Base-by-base conservation (phyloP, 2,113 vertebrate genomes). In the Microcebus lehilahytsara region DNA sequence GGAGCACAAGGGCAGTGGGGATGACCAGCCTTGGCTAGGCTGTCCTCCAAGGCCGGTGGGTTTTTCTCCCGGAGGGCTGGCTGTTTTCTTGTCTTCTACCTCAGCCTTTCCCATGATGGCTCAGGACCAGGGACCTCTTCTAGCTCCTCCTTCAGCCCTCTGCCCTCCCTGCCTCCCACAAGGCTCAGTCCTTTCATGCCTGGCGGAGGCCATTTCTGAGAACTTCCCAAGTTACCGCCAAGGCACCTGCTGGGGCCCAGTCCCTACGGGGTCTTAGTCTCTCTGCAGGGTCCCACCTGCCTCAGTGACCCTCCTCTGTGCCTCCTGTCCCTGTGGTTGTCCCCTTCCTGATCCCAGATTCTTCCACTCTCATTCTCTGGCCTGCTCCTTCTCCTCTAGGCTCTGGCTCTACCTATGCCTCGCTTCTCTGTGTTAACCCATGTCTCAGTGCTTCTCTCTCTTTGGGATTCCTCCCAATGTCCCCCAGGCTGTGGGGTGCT, bases 361-460 rank as follows among this genome's bases (percentile, higher is more conserved):
- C 87, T 91, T 86, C 7, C 30, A 34, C 13, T 77, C 87, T 64
- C 37, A 5, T 27, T 71, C 66, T 78, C 72, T 20, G 77, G 51
- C 77, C 96, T 92, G 79, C 0, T 97, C 95, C 72, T 88, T 40
- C 32, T 64, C 84, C 83, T 66, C 95, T 91, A 95, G 17, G 97
- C 94, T 96, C 78, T 77, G 49, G 79, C 72, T 75, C 92, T 75
- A 92, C 93, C 85, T 62, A 0, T 74, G 93, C 93, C 85, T 64
- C 0, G 51, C 90, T 96, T 95, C 71, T 97, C 80, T 81, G 71
- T 95, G 85, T 96, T 97, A 95, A 97, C 97, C 80, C 60, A 1
- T 34, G 90, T 97, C 85, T 96, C 1, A 0, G 96, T 93, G 88
- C 94, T 94, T 85, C 66, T 97, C 42, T 97, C 85, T 96, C 81